Conservation (phyloP, 2,888 invertebrate genomes). For the Aelia acuminata region DNA sequence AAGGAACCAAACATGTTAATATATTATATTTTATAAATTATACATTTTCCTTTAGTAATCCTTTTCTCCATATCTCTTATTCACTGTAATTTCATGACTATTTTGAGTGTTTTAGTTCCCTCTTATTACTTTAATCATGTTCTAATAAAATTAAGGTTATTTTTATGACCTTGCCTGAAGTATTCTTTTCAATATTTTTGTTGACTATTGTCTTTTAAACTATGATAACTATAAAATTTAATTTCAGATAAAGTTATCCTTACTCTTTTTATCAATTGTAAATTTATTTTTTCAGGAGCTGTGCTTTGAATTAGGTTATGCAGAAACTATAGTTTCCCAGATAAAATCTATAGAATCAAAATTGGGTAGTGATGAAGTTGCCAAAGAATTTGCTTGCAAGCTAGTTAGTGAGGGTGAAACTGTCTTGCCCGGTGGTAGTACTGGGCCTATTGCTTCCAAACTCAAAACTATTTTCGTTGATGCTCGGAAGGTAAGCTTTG, state of each 20-base stretch:
- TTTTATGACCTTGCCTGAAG: neutral
- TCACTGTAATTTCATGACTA: neutral
- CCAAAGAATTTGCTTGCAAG: conserved; percentile 69
- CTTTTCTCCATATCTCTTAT: too few relatives aligned
- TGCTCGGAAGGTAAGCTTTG: conserved; percentile 71
- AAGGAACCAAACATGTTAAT: too few relatives aligned
- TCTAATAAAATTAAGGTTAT: neutral
- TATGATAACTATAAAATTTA: neutral
- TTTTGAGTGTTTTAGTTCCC: neutral
- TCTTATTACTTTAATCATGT: neutral
- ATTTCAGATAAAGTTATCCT: neutral
- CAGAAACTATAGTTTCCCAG: conserved; percentile 73
- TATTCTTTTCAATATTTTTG: neutral
- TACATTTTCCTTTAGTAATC: too few relatives aligned
- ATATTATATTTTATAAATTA: too few relatives aligned
- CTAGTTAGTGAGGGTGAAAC: conserved; percentile 74
- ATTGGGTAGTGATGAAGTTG: conserved; percentile 70
- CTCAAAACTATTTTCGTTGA: conserved; percentile 75
- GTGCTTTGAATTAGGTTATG: conserved; percentile 71
- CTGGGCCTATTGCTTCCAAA: conserved; percentile 73
- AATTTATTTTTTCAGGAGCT: conserved; percentile 68
- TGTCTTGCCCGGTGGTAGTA: conserved; percentile 73
- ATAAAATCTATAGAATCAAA: conserved; percentile 74
- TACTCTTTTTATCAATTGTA: neutral
- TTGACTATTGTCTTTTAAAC: conserved; percentile 64